Conservation (phyloP, 2,797 vertebrate species). For the Cuculus canorus region DNA sequence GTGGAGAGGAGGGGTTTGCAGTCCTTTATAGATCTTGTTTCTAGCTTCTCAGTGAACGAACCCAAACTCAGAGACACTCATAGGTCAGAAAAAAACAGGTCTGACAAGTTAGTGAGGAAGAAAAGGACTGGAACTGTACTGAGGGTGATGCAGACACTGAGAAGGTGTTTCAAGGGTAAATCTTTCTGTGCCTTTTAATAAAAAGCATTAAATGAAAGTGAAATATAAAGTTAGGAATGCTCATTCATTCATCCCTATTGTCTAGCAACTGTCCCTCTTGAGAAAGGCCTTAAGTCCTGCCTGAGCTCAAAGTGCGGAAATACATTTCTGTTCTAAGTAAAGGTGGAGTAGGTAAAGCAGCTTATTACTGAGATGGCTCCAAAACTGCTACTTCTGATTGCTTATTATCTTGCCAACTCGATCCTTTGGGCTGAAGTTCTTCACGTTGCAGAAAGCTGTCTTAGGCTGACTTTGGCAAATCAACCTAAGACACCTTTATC, state of each 20-base stretch:
- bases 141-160: background rate
- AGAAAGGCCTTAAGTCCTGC: background rate
- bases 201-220: background rate
- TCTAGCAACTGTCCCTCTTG: background rate
- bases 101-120: background rate
- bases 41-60: background rate
- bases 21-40: background rate
- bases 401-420: background rate
- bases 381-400: background rate
- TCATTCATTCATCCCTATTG: background rate
- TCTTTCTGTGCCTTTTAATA: constrained; percentile 7
- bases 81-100: background rate
- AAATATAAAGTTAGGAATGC: background rate
- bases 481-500: too few species aligned
- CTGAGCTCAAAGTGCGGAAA: background rate
- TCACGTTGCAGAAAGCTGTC: background rate
- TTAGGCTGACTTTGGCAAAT: background rate
- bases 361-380: background rate
- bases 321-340: background rate
- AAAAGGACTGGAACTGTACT: background rate
- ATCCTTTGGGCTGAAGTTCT: background rate
- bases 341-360: background rate
- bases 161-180: background rate
- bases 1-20: background rate
- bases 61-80: background rate